These are phyloP conservation scores for Margarornis squamiger DNA, from an alignment of 2,797 vertebrate species.

Conservation along the genomic window DNA sequence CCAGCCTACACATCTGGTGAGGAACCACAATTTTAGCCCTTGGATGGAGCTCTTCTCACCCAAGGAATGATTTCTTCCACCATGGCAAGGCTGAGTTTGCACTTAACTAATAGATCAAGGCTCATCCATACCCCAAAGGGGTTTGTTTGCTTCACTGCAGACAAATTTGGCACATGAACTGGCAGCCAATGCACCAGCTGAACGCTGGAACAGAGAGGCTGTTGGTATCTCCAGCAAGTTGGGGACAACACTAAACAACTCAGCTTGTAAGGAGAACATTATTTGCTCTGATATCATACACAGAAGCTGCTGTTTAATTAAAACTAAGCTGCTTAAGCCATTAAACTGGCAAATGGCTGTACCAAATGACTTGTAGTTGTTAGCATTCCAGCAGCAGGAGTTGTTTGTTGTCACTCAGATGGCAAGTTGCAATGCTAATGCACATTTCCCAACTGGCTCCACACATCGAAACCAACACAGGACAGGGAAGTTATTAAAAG, in stretches of 20 bases:
- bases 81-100: neutral
- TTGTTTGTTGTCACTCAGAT: slow-evolving; percentile 34
- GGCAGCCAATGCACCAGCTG: neutral
- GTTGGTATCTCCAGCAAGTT: neutral
- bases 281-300: slow-evolving; percentile 27
- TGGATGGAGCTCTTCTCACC: neutral
- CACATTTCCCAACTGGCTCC: slow-evolving; percentile 14
- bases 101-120: neutral
- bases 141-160: neutral
- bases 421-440: neutral
- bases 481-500: slow-evolving; percentile 3
- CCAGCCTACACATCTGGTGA: neutral
- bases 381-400: slow-evolving; percentile 13
- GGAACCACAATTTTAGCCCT: neutral
- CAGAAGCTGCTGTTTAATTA: slow-evolving; percentile 62
- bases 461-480: neutral
- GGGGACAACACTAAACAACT: neutral
- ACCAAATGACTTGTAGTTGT: slow-evolving; percentile 44
- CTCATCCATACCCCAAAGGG: neutral
- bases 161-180: neutral
- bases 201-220: neutral
- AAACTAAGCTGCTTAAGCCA: slow-evolving; percentile 65
- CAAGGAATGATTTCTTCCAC: neutral
- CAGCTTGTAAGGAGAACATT: slow-evolving; percentile 8
- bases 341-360: slow-evolving; percentile 58